Base-by-base conservation (phyloP, 1,140 invertebrate genomes). In the Drosophila leontia region DNA sequence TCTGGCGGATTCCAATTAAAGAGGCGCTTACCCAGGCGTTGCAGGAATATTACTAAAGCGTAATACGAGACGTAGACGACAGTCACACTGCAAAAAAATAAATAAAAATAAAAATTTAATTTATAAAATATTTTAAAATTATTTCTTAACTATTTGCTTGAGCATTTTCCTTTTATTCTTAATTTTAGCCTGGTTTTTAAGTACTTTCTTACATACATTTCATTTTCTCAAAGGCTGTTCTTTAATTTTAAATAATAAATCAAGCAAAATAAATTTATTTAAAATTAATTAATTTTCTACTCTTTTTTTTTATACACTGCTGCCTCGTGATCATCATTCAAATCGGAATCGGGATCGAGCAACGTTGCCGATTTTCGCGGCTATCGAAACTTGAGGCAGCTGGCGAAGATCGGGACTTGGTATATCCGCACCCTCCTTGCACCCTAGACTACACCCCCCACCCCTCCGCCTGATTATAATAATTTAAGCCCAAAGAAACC, bases 1-100 rank as follows among this genome's bases (percentile, higher is more conserved):
- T 87, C 83, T 87, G 76, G 39, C 62, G 57, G 85, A 87, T 87
- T 87, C 83, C 80, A 65, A 87, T 86, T 87, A 87, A 87, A 82
- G 58, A 62, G 74, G 77, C 81, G 75, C 69, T 82, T 70, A 82
- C 75, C 74, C 45, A 82, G 69, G 80, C 80, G 75, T 82, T 78
- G 76, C 82, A 82, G 80, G 80, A 82, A 75, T 64, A 76, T 75
- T 75, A 64, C 45, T 50, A 71, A 68, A 74, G 82, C 82, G 82
- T 81, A 85, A 85, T 85, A 51, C 63, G 78, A 85, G 69, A 32
- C 51, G 34, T 15, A 39, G 8, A 12, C 19, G 39, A 9, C 34
- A 19, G n/a, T 1, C 2, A 8, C 62, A 65, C 62, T 65, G 13
- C 3, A 9, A 63, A 3, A 64, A 62, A 51, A 32, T 0, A n/a